These are phyloP conservation scores for Merops nubicus DNA, from an alignment of 2,113 vertebrate genomes.

Conservation along the genomic window DNA sequence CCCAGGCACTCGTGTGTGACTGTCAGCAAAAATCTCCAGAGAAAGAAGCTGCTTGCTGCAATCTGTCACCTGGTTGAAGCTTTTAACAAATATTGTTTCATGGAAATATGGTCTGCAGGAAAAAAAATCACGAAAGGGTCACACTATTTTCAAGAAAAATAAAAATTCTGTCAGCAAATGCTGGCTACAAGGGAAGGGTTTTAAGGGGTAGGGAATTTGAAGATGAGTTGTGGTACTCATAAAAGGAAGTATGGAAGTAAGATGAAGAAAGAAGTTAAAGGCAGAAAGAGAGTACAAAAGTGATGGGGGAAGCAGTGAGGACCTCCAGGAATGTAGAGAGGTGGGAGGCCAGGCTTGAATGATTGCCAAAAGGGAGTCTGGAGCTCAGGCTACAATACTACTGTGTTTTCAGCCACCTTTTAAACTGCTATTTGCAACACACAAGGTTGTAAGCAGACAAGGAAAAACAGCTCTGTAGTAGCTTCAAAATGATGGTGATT, in stretches of 20 bases:
- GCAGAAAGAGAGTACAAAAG: background rate
- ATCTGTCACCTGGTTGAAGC: background rate
- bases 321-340: background rate
- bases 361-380: background rate
- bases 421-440: background rate
- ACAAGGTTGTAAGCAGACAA: background rate
- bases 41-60: background rate
- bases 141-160: background rate
- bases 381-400: background rate
- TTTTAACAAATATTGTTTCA: background rate
- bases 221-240: background rate
- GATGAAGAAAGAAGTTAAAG: background rate
- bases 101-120: background rate
- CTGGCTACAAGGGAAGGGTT: background rate
- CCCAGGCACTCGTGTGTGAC: background rate
- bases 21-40: background rate
- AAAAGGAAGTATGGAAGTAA: background rate
- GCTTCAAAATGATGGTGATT: background rate
- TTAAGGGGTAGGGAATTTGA: background rate
- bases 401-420: background rate
- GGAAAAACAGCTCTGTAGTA: background rate
- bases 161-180: background rate
- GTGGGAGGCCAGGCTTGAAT: background rate
- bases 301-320: background rate
- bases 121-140: background rate